Evolutionary conservation across 2,113 vertebrate genomes (phyloP).

Genomic region (Apistogramma diplotaenia): DNA sequence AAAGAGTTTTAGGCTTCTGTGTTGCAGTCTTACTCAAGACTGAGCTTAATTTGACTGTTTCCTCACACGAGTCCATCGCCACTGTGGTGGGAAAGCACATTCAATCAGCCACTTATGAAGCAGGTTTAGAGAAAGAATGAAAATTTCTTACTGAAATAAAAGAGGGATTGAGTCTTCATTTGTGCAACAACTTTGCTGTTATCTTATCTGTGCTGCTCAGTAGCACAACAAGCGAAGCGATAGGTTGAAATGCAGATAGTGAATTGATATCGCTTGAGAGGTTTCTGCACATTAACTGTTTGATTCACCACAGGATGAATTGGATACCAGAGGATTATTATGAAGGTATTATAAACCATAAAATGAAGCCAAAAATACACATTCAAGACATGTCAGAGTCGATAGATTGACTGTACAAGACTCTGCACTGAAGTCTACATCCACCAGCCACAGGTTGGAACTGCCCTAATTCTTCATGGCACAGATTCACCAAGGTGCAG

Average conservation of each 20-base stretch:
- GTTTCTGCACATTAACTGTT: neutral
- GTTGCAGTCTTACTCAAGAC: neutral
- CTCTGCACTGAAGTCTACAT: too few species aligned
- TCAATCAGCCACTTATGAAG: neutral
- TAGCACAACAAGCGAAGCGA: neutral
- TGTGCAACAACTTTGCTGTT: neutral
- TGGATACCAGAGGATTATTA: neutral
- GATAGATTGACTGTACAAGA: neutral
- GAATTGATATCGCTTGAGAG: neutral
- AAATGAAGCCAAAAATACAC: neutral
- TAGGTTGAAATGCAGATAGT: neutral
- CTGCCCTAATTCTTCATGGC: too few species aligned
- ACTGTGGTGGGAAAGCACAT: neutral
- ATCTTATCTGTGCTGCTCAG: neutral
- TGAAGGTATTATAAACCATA: neutral
- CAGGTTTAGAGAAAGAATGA: neutral
- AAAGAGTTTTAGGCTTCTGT: constrained; percentile 13
- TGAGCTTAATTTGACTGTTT: constrained; percentile 20
- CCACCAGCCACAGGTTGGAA: too few species aligned
- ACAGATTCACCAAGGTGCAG: too few species aligned
- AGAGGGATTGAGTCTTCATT: neutral
- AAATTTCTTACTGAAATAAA: neutral
- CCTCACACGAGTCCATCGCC: neutral
- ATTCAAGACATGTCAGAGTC: neutral
- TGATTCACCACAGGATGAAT: neutral